These are phyloP conservation scores for Eolophus roseicapilla DNA, from an alignment of 2,113 vertebrate genomes.

Conservation along the genomic window DNA sequence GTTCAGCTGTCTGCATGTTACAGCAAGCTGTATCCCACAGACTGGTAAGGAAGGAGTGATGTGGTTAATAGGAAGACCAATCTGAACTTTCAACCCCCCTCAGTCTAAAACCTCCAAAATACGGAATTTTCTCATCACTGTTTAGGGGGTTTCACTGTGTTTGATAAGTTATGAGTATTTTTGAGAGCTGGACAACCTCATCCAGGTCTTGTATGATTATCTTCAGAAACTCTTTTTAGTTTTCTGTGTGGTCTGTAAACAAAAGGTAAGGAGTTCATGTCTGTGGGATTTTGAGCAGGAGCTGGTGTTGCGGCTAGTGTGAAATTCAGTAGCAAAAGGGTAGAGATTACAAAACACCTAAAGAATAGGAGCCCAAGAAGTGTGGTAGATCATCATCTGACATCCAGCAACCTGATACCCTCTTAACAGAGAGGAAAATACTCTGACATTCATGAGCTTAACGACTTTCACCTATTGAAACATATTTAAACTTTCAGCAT, in stretches of 20 bases:
- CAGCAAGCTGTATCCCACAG: background rate
- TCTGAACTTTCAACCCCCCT: background rate
- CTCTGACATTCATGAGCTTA: slow-evolving; percentile 26
- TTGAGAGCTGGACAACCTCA: background rate
- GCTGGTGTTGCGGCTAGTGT: background rate
- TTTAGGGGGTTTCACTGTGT: background rate
- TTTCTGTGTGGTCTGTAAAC: slow-evolving; percentile 25
- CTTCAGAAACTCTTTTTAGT: background rate
- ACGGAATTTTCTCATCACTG: background rate
- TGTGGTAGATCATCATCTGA: slow-evolving; percentile 47
- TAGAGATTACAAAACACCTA: background rate
- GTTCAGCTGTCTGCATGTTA: background rate
- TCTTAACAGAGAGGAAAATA: slow-evolving; percentile 49
- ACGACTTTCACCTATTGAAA: slow-evolving; percentile 56
- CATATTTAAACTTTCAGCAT: slow-evolving; percentile 54
- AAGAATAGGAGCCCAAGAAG: slow-evolving; percentile 12
- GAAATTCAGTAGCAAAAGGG: background rate
- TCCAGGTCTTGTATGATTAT: background rate
- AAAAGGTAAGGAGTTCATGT: background rate
- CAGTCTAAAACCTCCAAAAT: background rate
- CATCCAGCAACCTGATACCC: slow-evolving; percentile 44
- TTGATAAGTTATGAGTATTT: background rate
- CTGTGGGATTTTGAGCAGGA: background rate
- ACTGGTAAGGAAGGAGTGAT: background rate
- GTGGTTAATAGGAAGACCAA: background rate